Conservation (phyloP, 2,797 vertebrate species). For the Triplophysa yarkandensis region DNA sequence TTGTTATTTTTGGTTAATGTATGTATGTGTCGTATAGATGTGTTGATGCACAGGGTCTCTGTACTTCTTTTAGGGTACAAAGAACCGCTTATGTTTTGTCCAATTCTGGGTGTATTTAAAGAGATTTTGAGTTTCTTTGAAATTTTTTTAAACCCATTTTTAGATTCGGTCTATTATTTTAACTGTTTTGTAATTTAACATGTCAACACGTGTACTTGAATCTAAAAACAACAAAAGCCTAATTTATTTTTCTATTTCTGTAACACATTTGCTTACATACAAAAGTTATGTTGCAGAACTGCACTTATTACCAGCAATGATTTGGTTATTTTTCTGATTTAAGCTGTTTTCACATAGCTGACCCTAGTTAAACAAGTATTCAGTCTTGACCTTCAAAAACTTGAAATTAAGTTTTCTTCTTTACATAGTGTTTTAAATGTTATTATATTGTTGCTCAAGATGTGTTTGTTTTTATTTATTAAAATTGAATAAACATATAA, state of each 20-base stretch:
- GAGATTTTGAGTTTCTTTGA: neutral
- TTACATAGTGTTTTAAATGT: neutral
- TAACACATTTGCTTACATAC: neutral
- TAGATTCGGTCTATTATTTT: neutral
- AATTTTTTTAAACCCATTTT: neutral
- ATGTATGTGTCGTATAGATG: conserved; percentile 6
- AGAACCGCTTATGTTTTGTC: neutral
- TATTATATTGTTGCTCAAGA: neutral
- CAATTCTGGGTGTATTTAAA: neutral
- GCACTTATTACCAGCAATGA: neutral
- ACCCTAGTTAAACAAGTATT: conserved; percentile 4
- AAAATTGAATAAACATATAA: neutral
- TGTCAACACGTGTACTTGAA: neutral
- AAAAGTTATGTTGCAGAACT: neutral
- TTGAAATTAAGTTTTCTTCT: conserved; percentile 11
- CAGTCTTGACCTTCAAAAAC: neutral
- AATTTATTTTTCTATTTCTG: neutral
- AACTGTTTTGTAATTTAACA: no score
- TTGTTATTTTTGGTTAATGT: conserved; percentile 34
- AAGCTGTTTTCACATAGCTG: neutral
- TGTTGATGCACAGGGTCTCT: conserved; percentile 11
- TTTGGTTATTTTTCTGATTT: neutral
- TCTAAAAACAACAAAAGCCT: no score
- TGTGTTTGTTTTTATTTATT: neutral
- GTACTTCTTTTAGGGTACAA: conserved; percentile 5